Base-by-base conservation (phyloP, 2,888 invertebrate species). In the Timema cristinae region DNA sequence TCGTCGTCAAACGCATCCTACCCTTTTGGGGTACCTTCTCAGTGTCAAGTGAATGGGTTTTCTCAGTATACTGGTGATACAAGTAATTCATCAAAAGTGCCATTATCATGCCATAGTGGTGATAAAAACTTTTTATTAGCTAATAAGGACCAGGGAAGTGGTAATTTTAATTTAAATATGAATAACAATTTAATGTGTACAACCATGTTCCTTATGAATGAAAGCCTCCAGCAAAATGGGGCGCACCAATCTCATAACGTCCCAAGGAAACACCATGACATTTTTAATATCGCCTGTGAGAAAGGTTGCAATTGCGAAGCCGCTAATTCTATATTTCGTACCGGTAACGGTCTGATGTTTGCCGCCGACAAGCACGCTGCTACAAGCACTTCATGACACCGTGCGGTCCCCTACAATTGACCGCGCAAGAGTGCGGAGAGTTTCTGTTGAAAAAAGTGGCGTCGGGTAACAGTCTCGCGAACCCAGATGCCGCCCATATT, bases 391-490 rank as follows among this genome's bases (percentile, higher is more conserved):
- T 90, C 79, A 88, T 89, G 87, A 89, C 90, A 74, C 90, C 90
- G 6, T 83, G 91, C 70, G 91, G 91, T 66, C 90, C 91, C 8
- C 84, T 91, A 75, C 91, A 91, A 79, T 82, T 91, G 16, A 91
- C 91, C 0, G 89, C 90, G 1, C 91, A 91, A 81, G 91, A 91
- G 85, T 91, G 90, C 83, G 91, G 91, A 81, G 91, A 91, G 82
- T 91, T 91, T 75, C 83, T 91, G 76, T 90, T 91, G 88, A 91
- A 91, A 79, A 83, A 91, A 75, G 91, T 91, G 1, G 84, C 90
- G 0, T 90, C 90, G 50, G 69, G 72, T 9, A 71, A 66, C 52
- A 71, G 69, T 70, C 11, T 74, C 8, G 9, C 70, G 15, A 70
- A 67, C 8, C 50, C 67, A 66, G 72, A 72, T 56, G 48, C 15